A percentile compares a stretch with the other conserved stretches of the same genome.
Conservation (phyloP, 2,113 vertebrate genomes). For the Gracilinanus agilis region DNA sequence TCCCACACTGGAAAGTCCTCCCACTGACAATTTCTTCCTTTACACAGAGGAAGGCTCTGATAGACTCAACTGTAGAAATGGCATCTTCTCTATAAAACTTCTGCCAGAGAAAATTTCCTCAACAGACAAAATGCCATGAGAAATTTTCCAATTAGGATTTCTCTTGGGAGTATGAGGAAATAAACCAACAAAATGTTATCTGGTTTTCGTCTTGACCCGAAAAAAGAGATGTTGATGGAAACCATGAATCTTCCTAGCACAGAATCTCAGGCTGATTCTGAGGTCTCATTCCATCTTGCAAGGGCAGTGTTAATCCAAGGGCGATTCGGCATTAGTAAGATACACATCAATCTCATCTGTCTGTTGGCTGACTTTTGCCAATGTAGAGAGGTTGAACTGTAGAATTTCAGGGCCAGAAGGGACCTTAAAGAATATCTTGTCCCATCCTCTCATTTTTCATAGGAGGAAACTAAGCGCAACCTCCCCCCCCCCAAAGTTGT, state of each 20-base stretch:
- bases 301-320: neutral
- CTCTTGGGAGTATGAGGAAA: neutral
- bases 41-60: conserved; percentile 5
- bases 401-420: neutral
- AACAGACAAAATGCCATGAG: conserved; percentile 6
- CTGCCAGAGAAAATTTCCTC: conserved; percentile 35
- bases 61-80: neutral
- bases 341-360: neutral
- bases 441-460: neutral
- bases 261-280: neutral
- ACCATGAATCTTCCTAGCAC: neutral
- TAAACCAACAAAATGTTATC: neutral
- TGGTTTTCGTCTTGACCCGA: neutral
- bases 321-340: fast-evolving
- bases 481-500: neutral
- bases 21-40: neutral
- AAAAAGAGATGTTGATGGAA: neutral
- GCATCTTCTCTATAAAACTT: conserved; percentile 5
- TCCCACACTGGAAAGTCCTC: neutral
- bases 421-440: neutral
- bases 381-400: neutral
- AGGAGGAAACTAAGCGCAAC: neutral
- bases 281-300: neutral
- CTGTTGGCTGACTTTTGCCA: neutral
- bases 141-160: neutral